Base-by-base conservation (phyloP, 1,140 invertebrate species). In the Penaeus japonicus region DNA sequence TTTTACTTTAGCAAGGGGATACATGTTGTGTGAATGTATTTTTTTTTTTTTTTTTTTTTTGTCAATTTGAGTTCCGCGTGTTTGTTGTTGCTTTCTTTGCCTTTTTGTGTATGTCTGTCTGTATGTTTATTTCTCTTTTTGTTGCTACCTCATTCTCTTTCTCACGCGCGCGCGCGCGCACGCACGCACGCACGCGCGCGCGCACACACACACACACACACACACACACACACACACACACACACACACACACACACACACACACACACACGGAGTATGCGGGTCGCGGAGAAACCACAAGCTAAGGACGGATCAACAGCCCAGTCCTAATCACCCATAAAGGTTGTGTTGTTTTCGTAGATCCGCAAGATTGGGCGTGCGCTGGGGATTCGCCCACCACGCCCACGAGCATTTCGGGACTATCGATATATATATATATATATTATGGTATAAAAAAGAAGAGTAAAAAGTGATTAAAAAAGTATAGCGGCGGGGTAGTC, bases 321-420 rank as follows among this genome's bases (percentile, higher is more conserved):
- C 24, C 79, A 57, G 18, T 82, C 79, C 54, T 57, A 59, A 32
- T 59, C 27, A 82, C 81, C 20, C 59, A 84, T 73, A 84, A 70
- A 70, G 59, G 32, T 53, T 53, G 22, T 84, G 39, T 79, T 79
- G 54, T 86, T 80, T 80, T 86, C 55, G 10, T 79, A 85, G 84
- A 85, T 79, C 75, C 32, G 17, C 39, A 35, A 62, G 54, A 79
- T n/a, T 86, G 70, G 35, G 15, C 57, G 55, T 79, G 47, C 32
- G 17, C 55, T 35, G 20, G n/a, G 54, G 20, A 39, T 79, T 35
- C 75, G 54, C 47, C 30, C 27, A n/a, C 22, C 35, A 30, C 81
- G 65, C 81, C 81, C 39, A 35, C 53, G 15, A 18, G 53, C 47
- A n/a, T 32, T 57, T 62, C 55, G 10, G 47, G 47, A 47, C 47